Evolutionary conservation across 2,888 invertebrate genomes (phyloP), one percentile per base, ranked within the genome.

Genomic region (Catocala sponsa): DNA sequence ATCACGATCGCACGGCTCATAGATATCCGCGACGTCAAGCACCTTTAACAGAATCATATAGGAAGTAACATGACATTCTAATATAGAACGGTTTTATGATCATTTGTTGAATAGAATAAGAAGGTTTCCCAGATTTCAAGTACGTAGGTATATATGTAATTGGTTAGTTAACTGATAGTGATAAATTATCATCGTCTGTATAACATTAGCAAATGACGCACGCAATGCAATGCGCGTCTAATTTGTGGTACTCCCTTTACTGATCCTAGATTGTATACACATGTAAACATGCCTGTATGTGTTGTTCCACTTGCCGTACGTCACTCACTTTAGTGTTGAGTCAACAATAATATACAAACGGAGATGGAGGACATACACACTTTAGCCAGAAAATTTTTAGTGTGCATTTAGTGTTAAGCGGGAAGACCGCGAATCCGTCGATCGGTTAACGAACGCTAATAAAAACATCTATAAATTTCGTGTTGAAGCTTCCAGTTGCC

Each of bases 311-410:
- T 49, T 38, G 46, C 54, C 61, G 48, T 76, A 60, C 52, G 25
- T 74, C 61, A 62, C 57, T 32, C 15, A 62, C n/a, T 76, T 76
- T 69, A 76, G 38, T 66, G 65, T 43, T 48, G 47, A 59, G 47
- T 72, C 69, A 74, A 75, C 74, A 75, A 60, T 70, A 49, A 59
- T 46, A 61, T 55, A 57, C 59, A 62, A 62, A 68, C 53, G 38
- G 61, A 50, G 58, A 68, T 59, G 51, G 54, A 68, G 68, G 64
- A 63, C 63, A 65, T 33, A 33, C 51, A 47, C 56, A 52, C 57
- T 57, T 60, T 55, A 58, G 42, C 48, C 41, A 46, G 42, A 46
- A 49, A 54, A 32, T 47, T 50, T 56, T 52, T 59, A 42, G 6
- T 44, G 48, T 55, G 57, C 32, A 52, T 56, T 55, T 55, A 47